A percentile compares a stretch with the other conserved stretches of the same genome.
Conservation (phyloP, 2,797 vertebrate species). For the Chiloscyllium punctatum region DNA sequence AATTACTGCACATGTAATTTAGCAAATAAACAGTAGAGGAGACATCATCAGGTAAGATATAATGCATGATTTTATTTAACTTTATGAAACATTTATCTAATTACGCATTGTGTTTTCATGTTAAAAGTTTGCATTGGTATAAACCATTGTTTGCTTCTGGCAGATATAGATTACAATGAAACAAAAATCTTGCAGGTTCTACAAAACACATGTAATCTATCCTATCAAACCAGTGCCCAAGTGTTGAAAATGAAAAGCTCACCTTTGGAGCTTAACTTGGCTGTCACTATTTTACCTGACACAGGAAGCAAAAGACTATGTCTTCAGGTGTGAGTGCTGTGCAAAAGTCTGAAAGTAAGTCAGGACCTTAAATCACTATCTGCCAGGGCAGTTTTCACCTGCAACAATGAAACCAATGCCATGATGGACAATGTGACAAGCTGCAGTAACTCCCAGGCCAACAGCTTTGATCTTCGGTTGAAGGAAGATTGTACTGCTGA, state of each 20-base stretch:
- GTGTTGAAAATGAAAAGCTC: not conserved
- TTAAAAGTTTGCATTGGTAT: not conserved
- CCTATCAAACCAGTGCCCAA: not conserved
- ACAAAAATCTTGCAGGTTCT: not conserved
- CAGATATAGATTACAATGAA: not conserved
- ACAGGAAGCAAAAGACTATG: not conserved
- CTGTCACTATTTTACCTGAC: not conserved
- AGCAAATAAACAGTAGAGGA: not conserved
- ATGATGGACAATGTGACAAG: not conserved
- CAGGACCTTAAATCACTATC: not conserved
- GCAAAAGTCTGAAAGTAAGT: not conserved
- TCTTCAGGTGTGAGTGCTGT: not conserved
- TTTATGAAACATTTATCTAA: not conserved
- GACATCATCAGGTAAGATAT: not conserved
- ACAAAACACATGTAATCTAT: not conserved
- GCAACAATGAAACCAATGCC: not conserved
- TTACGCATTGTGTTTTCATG: not conserved
- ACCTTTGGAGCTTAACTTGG: not conserved
- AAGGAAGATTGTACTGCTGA: not conserved
- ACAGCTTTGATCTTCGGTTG: not conserved
- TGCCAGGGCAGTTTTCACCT: not conserved
- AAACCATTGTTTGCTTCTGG: not conserved
- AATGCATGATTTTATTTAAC: not conserved
- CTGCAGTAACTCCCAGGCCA: not conserved
- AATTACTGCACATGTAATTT: not conserved